Base-by-base conservation (phyloP, 64 coral and sea anemone species). In the Stichodactyla mertensii region DNA sequence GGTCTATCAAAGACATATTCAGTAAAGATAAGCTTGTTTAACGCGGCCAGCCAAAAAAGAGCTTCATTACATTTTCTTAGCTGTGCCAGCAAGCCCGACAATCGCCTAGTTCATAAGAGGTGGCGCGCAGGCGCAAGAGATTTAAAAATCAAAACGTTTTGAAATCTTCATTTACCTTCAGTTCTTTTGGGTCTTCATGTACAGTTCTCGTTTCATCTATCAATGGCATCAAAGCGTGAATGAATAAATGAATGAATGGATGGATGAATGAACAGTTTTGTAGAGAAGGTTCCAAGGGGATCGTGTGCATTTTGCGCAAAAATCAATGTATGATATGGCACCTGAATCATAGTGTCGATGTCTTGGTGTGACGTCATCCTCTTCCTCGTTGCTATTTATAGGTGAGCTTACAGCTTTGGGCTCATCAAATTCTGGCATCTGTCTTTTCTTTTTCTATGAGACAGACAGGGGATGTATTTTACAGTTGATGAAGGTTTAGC, bases 371-470 rank as follows among this genome's bases (percentile, higher is more conserved):
- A 74, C 69, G 27, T 70, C 66, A 19, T 19, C 5, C 5, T 74
- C 69, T 74, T 90, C 89, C 19, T 86, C 89, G 14, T 86, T 70
- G 36, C 55, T 86, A 19, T 57, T 70, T 77, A 86, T 56, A 15
- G 89, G 89, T 31, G 89, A 90, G 28, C 89, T 90, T 16, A 77
- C 84, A 58, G 89, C 89, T 16, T 77, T 70, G 10, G 89, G 89
- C 77, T 60, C 16, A 9, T 81, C 78, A 16, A 81, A 53, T 13
- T 81, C 78, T 81, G 36, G 78, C 78, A 53, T 52, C 53, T 81
- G 78, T 55, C 20, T 52, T 55, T 81, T 81, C 78, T 81, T 81
- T 81, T 81, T 81, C 78, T 81, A 12, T 26, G 51, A 78, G 57
- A 79, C 16, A 79, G 16, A 31, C 8, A 36, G 12, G 3, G 28